Evolutionary conservation across 2,113 vertebrate genomes (phyloP).

Genomic region (Callopanchax toddi): DNA sequence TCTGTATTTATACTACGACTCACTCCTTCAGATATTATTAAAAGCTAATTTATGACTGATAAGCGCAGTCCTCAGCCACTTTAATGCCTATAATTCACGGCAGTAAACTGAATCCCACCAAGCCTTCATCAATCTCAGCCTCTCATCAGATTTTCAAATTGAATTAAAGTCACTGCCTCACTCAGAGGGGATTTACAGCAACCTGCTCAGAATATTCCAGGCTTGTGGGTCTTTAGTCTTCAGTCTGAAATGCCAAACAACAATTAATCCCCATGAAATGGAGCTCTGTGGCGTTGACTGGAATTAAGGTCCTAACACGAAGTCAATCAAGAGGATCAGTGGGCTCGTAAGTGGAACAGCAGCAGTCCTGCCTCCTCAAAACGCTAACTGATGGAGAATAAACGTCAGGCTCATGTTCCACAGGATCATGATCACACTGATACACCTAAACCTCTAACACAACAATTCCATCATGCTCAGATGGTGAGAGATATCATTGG

Average conservation of each 20-base stretch:
- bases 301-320: slow-evolving; percentile 64
- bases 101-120: slow-evolving; percentile 63
- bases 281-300: slow-evolving; percentile 55
- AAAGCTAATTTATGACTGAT: slow-evolving; percentile 38
- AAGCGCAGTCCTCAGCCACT: slow-evolving; percentile 36
- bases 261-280: slow-evolving; percentile 68
- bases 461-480: background rate
- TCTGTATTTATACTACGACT: slow-evolving; percentile 33
- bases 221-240: slow-evolving; percentile 47
- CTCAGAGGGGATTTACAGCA: slow-evolving; percentile 70
- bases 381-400: slow-evolving; percentile 32
- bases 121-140: slow-evolving; percentile 52
- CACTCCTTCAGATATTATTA: slow-evolving; percentile 35
- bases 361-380: slow-evolving; percentile 1
- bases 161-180: slow-evolving; percentile 72
- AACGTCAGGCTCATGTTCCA: slow-evolving; percentile 20
- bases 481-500: background rate
- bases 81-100: slow-evolving; percentile 57
- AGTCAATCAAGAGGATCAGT: slow-evolving; percentile 64
- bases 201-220: slow-evolving; percentile 51
- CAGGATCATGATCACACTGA: background rate
- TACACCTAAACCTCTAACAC: background rate
- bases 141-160: slow-evolving; percentile 71
- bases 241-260: slow-evolving; percentile 62
- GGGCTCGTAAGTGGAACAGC: slow-evolving; percentile 1